Conservation (phyloP, 2,113 vertebrate genomes). For the Eubucco bourcierii region DNA sequence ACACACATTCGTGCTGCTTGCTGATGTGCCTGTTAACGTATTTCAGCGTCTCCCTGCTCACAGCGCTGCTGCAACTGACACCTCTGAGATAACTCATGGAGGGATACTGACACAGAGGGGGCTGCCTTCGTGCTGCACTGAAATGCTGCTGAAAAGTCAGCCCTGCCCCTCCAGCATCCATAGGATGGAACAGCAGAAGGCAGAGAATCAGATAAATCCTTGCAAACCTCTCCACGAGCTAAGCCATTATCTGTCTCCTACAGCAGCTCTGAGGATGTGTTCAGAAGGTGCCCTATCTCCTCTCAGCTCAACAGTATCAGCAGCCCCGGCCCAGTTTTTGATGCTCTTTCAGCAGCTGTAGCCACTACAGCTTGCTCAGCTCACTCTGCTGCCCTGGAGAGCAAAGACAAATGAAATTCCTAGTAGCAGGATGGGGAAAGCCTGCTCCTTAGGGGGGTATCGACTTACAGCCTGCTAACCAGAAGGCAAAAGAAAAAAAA, state of each 20-base stretch:
- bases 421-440: background rate
- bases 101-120: background rate
- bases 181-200: background rate
- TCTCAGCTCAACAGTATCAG: background rate
- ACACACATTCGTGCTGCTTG: accelerated
- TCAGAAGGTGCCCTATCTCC: background rate
- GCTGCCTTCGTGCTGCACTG: background rate
- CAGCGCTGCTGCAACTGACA: background rate
- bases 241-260: background rate
- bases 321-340: background rate
- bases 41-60: background rate
- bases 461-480: background rate
- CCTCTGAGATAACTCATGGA: background rate
- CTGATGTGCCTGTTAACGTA: background rate
- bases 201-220: background rate
- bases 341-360: background rate
- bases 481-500: background rate
- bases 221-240: background rate
- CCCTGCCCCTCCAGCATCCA: background rate
- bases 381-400: background rate
- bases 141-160: background rate
- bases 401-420: background rate
- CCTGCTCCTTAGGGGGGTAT: background rate
- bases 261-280: background rate
- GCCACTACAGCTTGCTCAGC: background rate